Evolutionary conservation across 2,888 invertebrate species (phyloP).

Genomic region (Anaspis maculata): DNA sequence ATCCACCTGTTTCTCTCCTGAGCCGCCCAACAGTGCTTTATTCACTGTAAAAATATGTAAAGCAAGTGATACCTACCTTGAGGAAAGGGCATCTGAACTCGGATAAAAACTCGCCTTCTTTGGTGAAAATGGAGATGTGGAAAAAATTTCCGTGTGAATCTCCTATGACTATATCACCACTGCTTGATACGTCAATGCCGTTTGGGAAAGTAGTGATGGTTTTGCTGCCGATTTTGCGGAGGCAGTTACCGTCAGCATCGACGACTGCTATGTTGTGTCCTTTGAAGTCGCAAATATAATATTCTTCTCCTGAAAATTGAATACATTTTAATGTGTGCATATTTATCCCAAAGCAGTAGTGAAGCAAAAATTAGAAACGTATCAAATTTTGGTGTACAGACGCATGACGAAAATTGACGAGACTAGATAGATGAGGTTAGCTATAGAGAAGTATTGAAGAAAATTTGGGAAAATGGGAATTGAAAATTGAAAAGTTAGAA

Average conservation of each 20-base stretch:
- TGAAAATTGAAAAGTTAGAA: too few species aligned
- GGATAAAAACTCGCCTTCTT: conserved; percentile 75
- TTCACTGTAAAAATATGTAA: too few species aligned
- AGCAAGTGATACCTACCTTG: conserved; percentile 72
- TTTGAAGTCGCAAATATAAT: conserved; percentile 96
- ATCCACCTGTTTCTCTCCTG: background rate
- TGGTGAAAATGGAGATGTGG: conserved; percentile 90
- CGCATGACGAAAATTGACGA: too few species aligned
- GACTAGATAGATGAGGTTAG: too few species aligned
- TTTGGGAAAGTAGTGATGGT: conserved; percentile 95
- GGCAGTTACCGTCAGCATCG: conserved; percentile 82
- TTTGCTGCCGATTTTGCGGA: conserved; percentile 90
- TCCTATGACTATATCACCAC: conserved; percentile 91
- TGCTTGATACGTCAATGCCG: conserved; percentile 94
- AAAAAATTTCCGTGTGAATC: conserved; percentile 97
- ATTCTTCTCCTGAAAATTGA: conserved; percentile 68
- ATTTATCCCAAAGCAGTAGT: too few species aligned
- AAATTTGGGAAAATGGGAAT: background rate
- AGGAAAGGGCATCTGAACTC: conserved; percentile 97
- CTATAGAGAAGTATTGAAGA: background rate
- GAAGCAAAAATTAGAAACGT: too few species aligned
- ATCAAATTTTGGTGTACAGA: too few species aligned
- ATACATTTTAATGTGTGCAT: background rate
- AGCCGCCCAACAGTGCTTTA: too few species aligned
- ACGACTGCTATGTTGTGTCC: conserved; percentile 96